Evolutionary conservation across 2,888 invertebrate species (phyloP), one percentile per base, ranked within the genome.

Genomic region (Capitulum mitella): DNA sequence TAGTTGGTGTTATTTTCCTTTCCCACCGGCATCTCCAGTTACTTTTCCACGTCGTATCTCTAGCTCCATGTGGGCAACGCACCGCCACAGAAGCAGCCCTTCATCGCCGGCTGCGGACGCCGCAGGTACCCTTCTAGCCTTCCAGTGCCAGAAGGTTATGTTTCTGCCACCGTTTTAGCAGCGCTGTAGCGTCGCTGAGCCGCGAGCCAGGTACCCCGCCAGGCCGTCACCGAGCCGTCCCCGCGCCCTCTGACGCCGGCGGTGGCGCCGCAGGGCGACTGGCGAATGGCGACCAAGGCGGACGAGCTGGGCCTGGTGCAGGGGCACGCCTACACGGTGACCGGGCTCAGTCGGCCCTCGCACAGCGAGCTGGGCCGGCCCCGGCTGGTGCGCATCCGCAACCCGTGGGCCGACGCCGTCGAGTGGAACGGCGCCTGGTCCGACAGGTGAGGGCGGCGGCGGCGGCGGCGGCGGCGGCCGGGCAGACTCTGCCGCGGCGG

Each of bases 391-490:
- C 80, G 87, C 29, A 84, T 87, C 19, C 81, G 87, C 48, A 87
- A 87, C 83, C 87, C 87, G 0, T 87, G 87, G 87, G 87, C 86
- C 14, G 85, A 86, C 82, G 85, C 84, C 22, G 85, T 85, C 6
- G 87, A 87, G 82, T 87, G 87, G 87, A 86, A 85, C 43, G 87
- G 87, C 6, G 85, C 85, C 0, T 87, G 87, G 87, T 85, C 85
- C 83, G 87, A 83, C 77, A 78, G 81, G 82, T 81, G 77, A 80
- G 79, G 34, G 26, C 6, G 12, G 43, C 43, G 43, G 12, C 43
- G 43, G 6, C 12, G 43, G 43, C n/a, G n/a, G n/a, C n/a, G n/a
- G n/a, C n/a, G n/a, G n/a, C n/a, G n/a, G n/a, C n/a, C n/a, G n/a
- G n/a, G n/a, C n/a, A n/a, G n/a, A n/a, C n/a, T n/a, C n/a, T n/a